Conservation (phyloP, 2,797 vertebrate genomes). For the Pagetopsis macropterus region DNA sequence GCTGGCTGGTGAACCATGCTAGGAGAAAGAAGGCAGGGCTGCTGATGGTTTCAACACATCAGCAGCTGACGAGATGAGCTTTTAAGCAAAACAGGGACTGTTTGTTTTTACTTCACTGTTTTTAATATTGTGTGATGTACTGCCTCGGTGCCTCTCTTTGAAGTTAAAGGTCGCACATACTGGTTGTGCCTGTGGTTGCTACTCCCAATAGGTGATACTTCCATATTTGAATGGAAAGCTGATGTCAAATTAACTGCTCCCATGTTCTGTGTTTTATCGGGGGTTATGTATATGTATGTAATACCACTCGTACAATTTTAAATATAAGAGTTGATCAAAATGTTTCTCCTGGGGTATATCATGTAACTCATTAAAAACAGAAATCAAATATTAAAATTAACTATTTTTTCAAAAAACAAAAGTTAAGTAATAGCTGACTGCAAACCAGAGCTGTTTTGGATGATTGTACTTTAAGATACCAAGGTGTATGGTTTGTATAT, state of each 20-base stretch:
- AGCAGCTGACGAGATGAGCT: conserved; percentile 41
- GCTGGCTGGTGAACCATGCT: conserved; percentile 56
- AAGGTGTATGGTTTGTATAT: too few species aligned
- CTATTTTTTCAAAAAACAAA: too few species aligned
- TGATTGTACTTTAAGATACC: too few species aligned
- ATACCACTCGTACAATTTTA: not conserved
- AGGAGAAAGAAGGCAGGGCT: conserved; percentile 42
- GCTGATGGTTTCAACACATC: conserved; percentile 51
- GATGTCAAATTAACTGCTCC: not conserved
- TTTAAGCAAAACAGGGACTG: conserved; percentile 8
- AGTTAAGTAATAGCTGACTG: too few species aligned
- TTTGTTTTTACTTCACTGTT: conserved; percentile 2
- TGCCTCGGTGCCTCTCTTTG: not conserved
- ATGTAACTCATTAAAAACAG: too few species aligned
- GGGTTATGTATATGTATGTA: not conserved
- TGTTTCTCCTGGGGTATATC: not conserved
- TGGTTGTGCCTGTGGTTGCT: not conserved
- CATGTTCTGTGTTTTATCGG: not conserved
- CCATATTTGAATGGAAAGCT: conserved; percentile 7
- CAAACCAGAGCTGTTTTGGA: too few species aligned
- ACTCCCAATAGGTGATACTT: not conserved
- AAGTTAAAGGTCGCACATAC: conserved; percentile 27
- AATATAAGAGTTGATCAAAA: not conserved
- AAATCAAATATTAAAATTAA: too few species aligned
- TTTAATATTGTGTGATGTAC: not conserved